phyloP scores from a whole-genome alignment of 2,888 invertebrate species.

The Drosophila dives region DNA sequence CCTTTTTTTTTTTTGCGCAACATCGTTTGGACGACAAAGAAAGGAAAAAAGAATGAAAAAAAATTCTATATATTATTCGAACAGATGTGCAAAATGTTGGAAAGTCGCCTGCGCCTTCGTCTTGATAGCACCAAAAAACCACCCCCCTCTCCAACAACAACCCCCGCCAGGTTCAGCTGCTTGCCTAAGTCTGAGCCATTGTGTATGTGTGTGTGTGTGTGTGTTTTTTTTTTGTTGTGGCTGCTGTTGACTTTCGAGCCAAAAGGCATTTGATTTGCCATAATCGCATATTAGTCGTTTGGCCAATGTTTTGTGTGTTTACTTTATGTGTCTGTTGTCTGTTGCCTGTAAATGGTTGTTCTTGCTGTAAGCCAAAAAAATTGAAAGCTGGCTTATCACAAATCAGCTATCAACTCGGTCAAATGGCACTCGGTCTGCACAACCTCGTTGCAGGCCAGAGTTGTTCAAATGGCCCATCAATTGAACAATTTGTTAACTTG shows the following conservation, averaged over 20 bases:
- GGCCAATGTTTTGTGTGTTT: slow-evolving; percentile 69
- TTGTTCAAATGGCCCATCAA: slow-evolving; percentile 51
- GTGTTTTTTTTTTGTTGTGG: slow-evolving; percentile 18
- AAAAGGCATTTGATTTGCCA: slow-evolving; percentile 76
- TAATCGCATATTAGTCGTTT: slow-evolving; percentile 80
- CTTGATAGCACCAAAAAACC: slow-evolving; percentile 25
- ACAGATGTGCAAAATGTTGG: slow-evolving; percentile 76
- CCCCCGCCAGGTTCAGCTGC: slow-evolving; percentile 1
- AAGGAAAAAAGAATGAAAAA: slow-evolving; percentile 27
- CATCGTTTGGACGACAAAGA: slow-evolving; percentile 63
- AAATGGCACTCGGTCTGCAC: slow-evolving; percentile 34
- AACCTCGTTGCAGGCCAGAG: neutral
- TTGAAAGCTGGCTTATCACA: slow-evolving; percentile 74
- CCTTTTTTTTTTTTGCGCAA: slow-evolving; percentile 33
- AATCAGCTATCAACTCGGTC: slow-evolving; percentile 68
- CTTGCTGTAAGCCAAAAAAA: slow-evolving; percentile 44
- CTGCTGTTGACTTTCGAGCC: slow-evolving; percentile 65
- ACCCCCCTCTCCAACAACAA: neutral
- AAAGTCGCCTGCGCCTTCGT: slow-evolving; percentile 59
- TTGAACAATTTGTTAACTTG: slow-evolving; percentile 50
- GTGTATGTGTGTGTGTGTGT: slow-evolving; percentile 15
- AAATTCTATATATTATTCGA: slow-evolving; percentile 63
- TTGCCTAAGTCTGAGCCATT: neutral
- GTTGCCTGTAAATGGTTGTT: slow-evolving; percentile 4
- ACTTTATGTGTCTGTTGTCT: slow-evolving; percentile 66